phyloP scores from a whole-genome alignment of 1,140 invertebrate species.

The Ruditapes philippinarum region DNA sequence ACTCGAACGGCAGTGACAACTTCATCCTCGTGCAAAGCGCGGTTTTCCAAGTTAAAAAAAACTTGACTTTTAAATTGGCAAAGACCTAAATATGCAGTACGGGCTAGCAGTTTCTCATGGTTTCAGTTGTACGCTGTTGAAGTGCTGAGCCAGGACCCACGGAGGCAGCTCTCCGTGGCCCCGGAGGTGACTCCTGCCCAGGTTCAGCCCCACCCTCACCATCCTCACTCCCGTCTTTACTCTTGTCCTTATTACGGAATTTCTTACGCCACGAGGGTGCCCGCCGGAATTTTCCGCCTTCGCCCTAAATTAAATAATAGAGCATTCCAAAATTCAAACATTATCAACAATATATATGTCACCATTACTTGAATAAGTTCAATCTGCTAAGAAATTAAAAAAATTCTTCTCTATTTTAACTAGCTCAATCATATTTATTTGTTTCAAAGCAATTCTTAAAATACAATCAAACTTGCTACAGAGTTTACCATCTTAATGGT shows the following conservation, averaged over 20 bases:
- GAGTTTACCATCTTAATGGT: too few relatives aligned
- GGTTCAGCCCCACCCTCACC: constrained; percentile 70
- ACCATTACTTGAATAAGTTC: too few relatives aligned
- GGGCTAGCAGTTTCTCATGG: constrained; percentile 70
- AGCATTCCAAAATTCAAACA: constrained; percentile 1
- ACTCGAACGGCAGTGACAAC: not conserved
- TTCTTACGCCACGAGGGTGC: constrained; percentile 86
- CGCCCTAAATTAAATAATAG: constrained; percentile 74
- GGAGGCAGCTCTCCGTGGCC: constrained; percentile 58
- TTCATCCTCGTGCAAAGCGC: not conserved
- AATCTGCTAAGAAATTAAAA: too few relatives aligned
- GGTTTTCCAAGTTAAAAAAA: too few relatives aligned
- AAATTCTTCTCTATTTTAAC: too few relatives aligned
- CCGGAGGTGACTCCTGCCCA: constrained; percentile 74
- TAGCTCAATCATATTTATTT: too few relatives aligned
- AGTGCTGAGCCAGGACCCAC: constrained; percentile 64
- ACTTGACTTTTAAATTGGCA: too few relatives aligned
- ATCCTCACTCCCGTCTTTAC: constrained; percentile 75
- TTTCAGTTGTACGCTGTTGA: constrained; percentile 70
- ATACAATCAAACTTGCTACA: too few relatives aligned
- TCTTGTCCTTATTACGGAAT: constrained; percentile 83
- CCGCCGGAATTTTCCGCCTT: constrained; percentile 83
- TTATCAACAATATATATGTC: too few relatives aligned
- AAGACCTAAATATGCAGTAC: too few relatives aligned
- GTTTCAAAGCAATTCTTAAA: too few relatives aligned